A percentile compares a stretch with the other conserved stretches of the same genome.
Evolutionary conservation across 2,797 vertebrate genomes (phyloP).

Genomic region (Malurus leucopterus): DNA sequence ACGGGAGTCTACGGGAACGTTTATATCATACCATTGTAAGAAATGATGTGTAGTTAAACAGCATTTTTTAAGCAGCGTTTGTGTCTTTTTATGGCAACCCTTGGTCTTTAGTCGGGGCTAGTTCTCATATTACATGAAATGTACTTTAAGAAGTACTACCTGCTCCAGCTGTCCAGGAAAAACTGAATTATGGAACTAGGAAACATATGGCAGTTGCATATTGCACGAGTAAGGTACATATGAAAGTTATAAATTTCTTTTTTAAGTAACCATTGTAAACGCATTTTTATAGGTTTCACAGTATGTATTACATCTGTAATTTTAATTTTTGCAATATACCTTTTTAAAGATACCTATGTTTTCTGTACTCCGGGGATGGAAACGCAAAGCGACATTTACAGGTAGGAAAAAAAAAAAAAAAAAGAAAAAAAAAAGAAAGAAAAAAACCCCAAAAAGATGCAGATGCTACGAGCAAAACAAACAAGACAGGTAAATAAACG

Average conservation of each 20-base stretch:
- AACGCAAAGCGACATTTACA: slow-evolving; percentile 46
- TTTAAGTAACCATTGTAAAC: slow-evolving; percentile 78
- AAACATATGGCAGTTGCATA: slow-evolving; percentile 76
- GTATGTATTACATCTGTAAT: slow-evolving; percentile 77
- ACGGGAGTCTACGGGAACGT: not conserved
- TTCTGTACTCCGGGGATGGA: slow-evolving; percentile 40
- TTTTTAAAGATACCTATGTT: slow-evolving; percentile 66
- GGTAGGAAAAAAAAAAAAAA: not conserved
- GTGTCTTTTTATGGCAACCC: slow-evolving; percentile 67
- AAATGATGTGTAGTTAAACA: slow-evolving; percentile 39
- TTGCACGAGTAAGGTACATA: slow-evolving; percentile 74
- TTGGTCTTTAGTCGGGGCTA: slow-evolving; percentile 57
- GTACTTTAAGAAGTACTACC: slow-evolving; percentile 75
- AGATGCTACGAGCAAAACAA: not conserved
- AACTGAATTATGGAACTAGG: slow-evolving; percentile 76
- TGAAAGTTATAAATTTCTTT: slow-evolving; percentile 81
- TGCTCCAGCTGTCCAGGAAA: slow-evolving; percentile 78
- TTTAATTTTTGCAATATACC: slow-evolving; percentile 73
- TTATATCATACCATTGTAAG: not conserved
- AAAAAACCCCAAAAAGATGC: too few relatives aligned
- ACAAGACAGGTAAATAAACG: slow-evolving; percentile 48
- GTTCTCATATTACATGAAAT: slow-evolving; percentile 74
- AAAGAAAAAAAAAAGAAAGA: too few relatives aligned
- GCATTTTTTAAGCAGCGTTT: slow-evolving; percentile 50
- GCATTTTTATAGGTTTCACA: slow-evolving; percentile 76